phyloP scores from a whole-genome alignment of 2,888 invertebrate genomes.

The Drosophila aldrichi region DNA sequence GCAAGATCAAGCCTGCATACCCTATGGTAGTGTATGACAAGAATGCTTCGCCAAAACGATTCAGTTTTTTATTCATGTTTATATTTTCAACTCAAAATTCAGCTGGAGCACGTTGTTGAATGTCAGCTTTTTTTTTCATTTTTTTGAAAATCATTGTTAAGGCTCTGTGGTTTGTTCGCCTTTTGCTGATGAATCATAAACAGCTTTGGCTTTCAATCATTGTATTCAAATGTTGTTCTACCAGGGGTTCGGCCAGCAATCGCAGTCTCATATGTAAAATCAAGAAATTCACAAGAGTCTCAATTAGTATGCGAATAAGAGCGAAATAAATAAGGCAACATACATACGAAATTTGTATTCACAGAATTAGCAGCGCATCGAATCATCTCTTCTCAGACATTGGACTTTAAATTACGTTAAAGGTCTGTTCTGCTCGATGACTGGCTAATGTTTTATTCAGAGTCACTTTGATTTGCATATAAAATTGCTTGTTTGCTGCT shows the following conservation, averaged over 20 bases:
- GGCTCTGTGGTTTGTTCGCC: not conserved
- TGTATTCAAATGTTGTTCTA: constrained; percentile 48
- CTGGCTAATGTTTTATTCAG: constrained; percentile 71
- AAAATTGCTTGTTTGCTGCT: constrained; percentile 71
- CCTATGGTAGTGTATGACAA: constrained; percentile 1
- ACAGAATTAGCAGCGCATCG: constrained; percentile 40
- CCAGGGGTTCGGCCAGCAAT: constrained; percentile 37
- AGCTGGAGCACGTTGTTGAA: constrained; percentile 36
- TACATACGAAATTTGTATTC: constrained; percentile 20
- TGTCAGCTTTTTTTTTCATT: constrained; percentile 22
- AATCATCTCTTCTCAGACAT: constrained; percentile 33
- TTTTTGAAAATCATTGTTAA: constrained; percentile 9
- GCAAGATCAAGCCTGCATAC: not conserved
- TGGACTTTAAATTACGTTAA: constrained; percentile 46
- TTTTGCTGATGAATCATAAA: constrained; percentile 55
- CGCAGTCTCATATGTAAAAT: constrained; percentile 37
- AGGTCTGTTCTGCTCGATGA: constrained; percentile 44
- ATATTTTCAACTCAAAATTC: constrained; percentile 16
- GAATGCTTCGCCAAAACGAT: not conserved
- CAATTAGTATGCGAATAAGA: constrained; percentile 59
- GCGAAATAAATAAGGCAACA: constrained; percentile 39
- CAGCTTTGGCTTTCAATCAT: constrained; percentile 50
- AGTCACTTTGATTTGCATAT: constrained; percentile 65
- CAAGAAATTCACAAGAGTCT: constrained; percentile 25
- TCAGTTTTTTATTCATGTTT: constrained; percentile 25